Evolutionary conservation across 2,797 vertebrate species (phyloP).

Genomic region (Platyrinchus mystaceus): DNA sequence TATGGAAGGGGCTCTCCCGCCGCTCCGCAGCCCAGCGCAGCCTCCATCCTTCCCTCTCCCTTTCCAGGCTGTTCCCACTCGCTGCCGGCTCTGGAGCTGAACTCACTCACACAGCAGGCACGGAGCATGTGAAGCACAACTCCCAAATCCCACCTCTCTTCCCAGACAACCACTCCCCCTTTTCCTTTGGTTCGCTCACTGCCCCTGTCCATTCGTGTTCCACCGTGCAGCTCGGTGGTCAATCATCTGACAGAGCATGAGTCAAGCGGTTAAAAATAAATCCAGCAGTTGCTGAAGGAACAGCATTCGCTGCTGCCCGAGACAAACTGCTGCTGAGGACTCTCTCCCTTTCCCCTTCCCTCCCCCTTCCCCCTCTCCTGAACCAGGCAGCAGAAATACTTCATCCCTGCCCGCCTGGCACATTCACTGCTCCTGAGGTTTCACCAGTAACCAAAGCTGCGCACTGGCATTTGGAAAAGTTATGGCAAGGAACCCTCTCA

Average conservation of each 20-base stretch:
- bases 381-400: slow-evolving; percentile 38
- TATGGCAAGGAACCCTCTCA: neutral
- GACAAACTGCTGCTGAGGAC: slow-evolving; percentile 46
- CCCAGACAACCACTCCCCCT: slow-evolving; percentile 56
- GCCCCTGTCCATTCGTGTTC: slow-evolving; percentile 54
- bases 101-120: slow-evolving; percentile 35
- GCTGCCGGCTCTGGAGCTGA: neutral
- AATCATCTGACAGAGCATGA: slow-evolving; percentile 79
- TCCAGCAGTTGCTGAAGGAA: slow-evolving; percentile 71
- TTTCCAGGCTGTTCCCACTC: neutral
- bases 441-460: slow-evolving; percentile 5
- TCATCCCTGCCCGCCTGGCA: neutral
- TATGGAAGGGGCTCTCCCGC: neutral
- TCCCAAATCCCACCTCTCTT: slow-evolving; percentile 68
- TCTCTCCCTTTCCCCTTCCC: neutral
- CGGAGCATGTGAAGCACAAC: slow-evolving; percentile 35
- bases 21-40: neutral
- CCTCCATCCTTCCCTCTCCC: neutral
- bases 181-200: slow-evolving; percentile 14
- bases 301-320: slow-evolving; percentile 62
- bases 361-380: neutral
- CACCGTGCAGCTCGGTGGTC: slow-evolving; percentile 60
- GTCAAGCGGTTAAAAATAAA: slow-evolving; percentile 83
- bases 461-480: neutral
- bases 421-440: slow-evolving; percentile 27